phyloP scores from a whole-genome alignment of 2,888 invertebrate species.

The Hydrotaea diabolus region DNA sequence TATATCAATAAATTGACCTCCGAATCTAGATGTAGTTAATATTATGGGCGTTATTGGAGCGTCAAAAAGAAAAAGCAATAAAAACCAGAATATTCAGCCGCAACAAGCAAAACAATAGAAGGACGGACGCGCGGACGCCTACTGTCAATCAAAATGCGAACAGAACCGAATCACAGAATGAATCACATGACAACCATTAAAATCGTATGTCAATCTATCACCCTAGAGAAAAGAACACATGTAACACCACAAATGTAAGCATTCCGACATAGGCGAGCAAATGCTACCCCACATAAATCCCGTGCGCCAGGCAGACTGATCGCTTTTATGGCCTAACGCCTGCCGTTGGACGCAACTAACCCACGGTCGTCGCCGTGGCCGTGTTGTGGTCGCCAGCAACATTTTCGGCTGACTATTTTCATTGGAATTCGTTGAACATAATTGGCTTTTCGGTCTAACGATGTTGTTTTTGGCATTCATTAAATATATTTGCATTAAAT shows the following conservation, averaged over 20 bases:
- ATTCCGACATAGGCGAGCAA: too few species aligned
- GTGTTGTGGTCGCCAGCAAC: too few species aligned
- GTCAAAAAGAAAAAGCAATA: neutral
- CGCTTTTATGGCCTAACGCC: too few species aligned
- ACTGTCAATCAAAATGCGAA: conserved; percentile 20
- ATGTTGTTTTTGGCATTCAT: conserved; percentile 7
- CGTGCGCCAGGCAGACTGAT: too few species aligned
- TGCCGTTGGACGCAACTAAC: too few species aligned
- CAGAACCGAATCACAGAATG: neutral
- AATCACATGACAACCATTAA: conserved; percentile 33
- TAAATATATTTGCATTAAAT: conserved; percentile 8
- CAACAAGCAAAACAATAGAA: neutral
- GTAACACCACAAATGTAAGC: too few species aligned
- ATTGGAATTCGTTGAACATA: neutral
- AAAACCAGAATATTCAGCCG: neutral
- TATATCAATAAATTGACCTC: too few species aligned
- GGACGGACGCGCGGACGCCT: neutral
- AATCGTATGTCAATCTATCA: conserved; percentile 33
- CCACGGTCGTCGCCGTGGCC: too few species aligned
- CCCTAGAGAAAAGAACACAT: neutral
- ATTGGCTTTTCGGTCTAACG: conserved; percentile 6
- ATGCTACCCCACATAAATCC: too few species aligned
- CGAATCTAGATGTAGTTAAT: neutral
- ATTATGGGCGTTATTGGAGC: neutral
- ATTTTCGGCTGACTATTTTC: neutral